Conservation (phyloP, 2,113 vertebrate genomes). For the Pseudopodoces humilis region DNA sequence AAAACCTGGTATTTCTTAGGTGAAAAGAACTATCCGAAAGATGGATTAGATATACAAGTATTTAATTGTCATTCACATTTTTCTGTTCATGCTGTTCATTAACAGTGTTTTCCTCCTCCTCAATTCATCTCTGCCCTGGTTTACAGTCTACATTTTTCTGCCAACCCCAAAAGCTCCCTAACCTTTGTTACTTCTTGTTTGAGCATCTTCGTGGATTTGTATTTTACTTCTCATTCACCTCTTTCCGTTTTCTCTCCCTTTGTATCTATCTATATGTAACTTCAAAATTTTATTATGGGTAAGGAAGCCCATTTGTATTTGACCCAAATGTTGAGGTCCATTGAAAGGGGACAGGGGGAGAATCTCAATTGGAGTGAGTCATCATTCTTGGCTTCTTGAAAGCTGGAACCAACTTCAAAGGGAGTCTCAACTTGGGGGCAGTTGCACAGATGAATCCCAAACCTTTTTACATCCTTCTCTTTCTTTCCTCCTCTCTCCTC, state of each 20-base stretch:
- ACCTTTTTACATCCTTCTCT: not conserved
- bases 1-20: not conserved
- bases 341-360: not conserved
- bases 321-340: not conserved
- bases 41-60: not conserved
- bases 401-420: slow-evolving; percentile 49
- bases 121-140: not conserved
- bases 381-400: slow-evolving; percentile 28
- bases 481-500: slow-evolving; percentile 45
- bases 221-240: not conserved
- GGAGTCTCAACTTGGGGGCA: slow-evolving; percentile 25
- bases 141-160: not conserved
- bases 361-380: not conserved
- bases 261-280: not conserved
- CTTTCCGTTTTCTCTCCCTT: not conserved
- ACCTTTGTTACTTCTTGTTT: not conserved
- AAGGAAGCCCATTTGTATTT: not conserved
- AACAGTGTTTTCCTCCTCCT: not conserved
- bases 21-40: not conserved
- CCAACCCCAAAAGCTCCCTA: not conserved
- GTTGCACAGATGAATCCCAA: slow-evolving; percentile 51
- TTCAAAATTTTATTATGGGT: not conserved
- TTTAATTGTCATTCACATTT: not conserved
- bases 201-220: not conserved
- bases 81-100: not conserved